Evolutionary conservation across 2,113 vertebrate genomes (phyloP).

Genomic region (Gallinago paraguaiae): DNA sequence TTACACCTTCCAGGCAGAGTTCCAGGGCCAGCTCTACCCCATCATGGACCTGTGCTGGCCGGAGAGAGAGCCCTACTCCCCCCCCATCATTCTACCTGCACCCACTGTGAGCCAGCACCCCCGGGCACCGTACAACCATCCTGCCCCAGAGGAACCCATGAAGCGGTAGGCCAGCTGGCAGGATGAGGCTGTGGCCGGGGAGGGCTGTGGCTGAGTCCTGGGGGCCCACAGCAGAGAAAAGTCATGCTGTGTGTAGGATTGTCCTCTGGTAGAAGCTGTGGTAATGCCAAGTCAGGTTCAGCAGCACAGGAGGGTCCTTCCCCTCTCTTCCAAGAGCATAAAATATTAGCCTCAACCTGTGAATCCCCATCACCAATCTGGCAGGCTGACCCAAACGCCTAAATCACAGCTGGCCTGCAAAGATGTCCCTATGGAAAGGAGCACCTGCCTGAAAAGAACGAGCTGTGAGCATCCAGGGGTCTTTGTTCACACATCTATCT

Average conservation of each 20-base stretch:
- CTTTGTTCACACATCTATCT: not conserved
- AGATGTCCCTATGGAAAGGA: not conserved
- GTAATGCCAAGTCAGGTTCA: not conserved
- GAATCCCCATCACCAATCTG: not conserved
- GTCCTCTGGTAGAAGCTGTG: not conserved
- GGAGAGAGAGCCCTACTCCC: constrained; percentile 74
- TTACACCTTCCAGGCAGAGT: constrained; percentile 83
- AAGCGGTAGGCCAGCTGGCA: not conserved
- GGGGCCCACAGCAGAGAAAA: not conserved
- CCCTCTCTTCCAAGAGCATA: not conserved
- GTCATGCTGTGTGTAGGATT: not conserved
- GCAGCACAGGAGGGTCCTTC: not conserved
- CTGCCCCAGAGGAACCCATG: not conserved
- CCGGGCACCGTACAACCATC: not conserved
- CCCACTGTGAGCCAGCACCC: not conserved
- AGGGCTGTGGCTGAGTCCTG: not conserved
- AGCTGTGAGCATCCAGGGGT: accelerated
- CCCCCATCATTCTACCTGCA: constrained; percentile 71
- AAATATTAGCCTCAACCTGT: not conserved
- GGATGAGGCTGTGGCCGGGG: not conserved
- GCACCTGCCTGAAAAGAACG: accelerated
- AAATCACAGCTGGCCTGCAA: not conserved
- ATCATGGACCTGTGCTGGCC: constrained; percentile 87
- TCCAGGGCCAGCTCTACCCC: constrained; percentile 87
- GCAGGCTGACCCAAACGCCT: not conserved